Percentiles rank a stretch among this genome's conserved stretches.
These are phyloP conservation scores for Tachuris rubrigastra DNA, from an alignment of 2,113 vertebrate species.

Conservation along the genomic window DNA sequence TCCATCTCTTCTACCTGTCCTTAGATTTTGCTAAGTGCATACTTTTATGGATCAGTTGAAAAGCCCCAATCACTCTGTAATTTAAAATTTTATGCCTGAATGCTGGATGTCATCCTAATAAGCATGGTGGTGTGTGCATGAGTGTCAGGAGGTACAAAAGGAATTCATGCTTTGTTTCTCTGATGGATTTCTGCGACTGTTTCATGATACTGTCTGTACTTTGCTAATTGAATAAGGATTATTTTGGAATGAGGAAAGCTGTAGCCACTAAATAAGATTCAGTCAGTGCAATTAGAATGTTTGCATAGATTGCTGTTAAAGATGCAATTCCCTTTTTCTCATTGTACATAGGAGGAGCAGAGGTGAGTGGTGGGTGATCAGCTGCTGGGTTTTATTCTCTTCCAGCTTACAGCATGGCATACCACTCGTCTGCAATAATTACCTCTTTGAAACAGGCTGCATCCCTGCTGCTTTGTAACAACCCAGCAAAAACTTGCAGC, in stretches of 20 bases:
- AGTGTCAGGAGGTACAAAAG: neutral
- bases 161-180: slow-evolving; percentile 9
- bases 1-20: slow-evolving; percentile 44
- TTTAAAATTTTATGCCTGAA: slow-evolving; percentile 68
- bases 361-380: neutral
- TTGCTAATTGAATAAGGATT: slow-evolving; percentile 14
- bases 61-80: slow-evolving; percentile 47
- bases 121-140: neutral
- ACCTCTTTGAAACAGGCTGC: neutral
- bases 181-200: neutral
- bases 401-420: neutral
- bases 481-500: neutral
- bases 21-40: slow-evolving; percentile 64
- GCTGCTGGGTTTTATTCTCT: neutral
- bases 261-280: neutral
- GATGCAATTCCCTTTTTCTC: neutral
- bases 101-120: slow-evolving; percentile 32
- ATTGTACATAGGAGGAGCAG: neutral
- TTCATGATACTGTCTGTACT: neutral
- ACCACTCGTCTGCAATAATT: neutral
- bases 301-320: neutral
- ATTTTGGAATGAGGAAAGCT: neutral
- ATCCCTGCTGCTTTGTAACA: neutral
- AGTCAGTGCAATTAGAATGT: neutral
- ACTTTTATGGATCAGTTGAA: slow-evolving; percentile 63